These are phyloP conservation scores for Apeltes quadracus DNA, from an alignment of 2,113 vertebrate species.

Conservation along the genomic window DNA sequence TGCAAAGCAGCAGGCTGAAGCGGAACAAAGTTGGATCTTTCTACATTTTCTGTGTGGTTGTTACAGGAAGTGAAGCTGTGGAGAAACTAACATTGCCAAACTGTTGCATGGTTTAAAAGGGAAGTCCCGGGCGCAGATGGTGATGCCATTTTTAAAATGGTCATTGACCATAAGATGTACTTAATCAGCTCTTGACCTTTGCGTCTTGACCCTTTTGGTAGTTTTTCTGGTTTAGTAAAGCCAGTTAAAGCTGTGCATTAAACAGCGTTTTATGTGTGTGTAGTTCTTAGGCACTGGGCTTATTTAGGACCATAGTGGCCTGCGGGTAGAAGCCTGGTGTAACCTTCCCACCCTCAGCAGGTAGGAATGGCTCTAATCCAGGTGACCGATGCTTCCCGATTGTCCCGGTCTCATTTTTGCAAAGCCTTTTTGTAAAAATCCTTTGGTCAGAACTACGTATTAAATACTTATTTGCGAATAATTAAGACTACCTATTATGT, in stretches of 20 bases:
- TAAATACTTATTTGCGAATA: not conserved
- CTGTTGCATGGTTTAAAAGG: not conserved
- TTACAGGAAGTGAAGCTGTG: conserved; percentile 20
- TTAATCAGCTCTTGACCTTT: not conserved
- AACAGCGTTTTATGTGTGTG: not conserved
- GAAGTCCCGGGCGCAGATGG: not conserved
- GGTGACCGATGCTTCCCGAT: not conserved
- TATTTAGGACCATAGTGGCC: not conserved
- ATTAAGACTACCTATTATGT: not conserved
- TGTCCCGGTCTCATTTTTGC: not conserved
- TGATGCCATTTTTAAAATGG: not conserved
- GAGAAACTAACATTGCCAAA: conserved; percentile 17
- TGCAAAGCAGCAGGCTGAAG: not conserved
- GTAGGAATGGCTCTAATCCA: not conserved
- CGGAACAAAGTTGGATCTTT: conserved; percentile 13
- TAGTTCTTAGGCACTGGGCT: not conserved
- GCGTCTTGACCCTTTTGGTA: no score
- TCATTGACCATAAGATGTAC: not conserved
- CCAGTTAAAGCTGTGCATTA: not conserved
- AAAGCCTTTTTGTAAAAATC: not conserved
- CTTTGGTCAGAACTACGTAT: not conserved
- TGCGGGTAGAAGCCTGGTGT: not conserved
- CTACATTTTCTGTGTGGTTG: conserved; percentile 14
- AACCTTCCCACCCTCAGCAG: not conserved
- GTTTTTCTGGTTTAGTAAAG: no score